Percentiles rank a stretch among this genome's conserved stretches.
Evolutionary conservation across 2,888 invertebrate species (phyloP).

Genomic region (Drosophila mayaguana): DNA sequence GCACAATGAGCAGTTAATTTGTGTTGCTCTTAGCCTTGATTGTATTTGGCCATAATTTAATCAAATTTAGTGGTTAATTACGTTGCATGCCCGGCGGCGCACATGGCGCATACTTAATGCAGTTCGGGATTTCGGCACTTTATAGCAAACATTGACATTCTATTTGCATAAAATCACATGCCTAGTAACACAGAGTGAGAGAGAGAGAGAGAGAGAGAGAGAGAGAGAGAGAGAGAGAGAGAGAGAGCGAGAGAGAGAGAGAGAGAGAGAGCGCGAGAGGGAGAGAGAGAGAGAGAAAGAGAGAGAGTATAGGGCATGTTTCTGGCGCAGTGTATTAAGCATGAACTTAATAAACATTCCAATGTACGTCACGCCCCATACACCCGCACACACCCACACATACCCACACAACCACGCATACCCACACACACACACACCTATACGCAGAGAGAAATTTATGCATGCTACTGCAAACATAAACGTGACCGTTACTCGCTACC

Average conservation of each 20-base stretch:
- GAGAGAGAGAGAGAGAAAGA: too few relatives aligned
- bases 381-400: not conserved
- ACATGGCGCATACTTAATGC: slow-evolving; percentile 53
- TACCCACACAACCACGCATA: slow-evolving; percentile 10
- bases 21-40: not conserved
- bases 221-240: too few relatives aligned
- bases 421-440: slow-evolving; percentile 1
- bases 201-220: too few relatives aligned
- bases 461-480: slow-evolving; percentile 63
- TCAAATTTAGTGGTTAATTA: slow-evolving; percentile 73
- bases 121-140: slow-evolving; percentile 16
- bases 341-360: slow-evolving; percentile 74
- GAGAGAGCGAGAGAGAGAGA: too few relatives aligned
- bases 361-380: slow-evolving; percentile 45
- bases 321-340: slow-evolving; percentile 46
- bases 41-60: slow-evolving; percentile 43
- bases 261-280: too few relatives aligned
- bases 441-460: slow-evolving; percentile 55
- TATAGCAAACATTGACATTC: slow-evolving; percentile 56
- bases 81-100: slow-evolving; percentile 35
- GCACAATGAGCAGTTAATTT: slow-evolving; percentile 19
- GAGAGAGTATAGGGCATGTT: not conserved
- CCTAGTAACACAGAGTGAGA: not conserved
- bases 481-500: slow-evolving; percentile 55
- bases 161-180: slow-evolving; percentile 62